A percentile compares a stretch with the other conserved stretches of the same genome.
phyloP scores from a whole-genome alignment of 2,888 invertebrate genomes.

The Strigamia crassipes region DNA sequence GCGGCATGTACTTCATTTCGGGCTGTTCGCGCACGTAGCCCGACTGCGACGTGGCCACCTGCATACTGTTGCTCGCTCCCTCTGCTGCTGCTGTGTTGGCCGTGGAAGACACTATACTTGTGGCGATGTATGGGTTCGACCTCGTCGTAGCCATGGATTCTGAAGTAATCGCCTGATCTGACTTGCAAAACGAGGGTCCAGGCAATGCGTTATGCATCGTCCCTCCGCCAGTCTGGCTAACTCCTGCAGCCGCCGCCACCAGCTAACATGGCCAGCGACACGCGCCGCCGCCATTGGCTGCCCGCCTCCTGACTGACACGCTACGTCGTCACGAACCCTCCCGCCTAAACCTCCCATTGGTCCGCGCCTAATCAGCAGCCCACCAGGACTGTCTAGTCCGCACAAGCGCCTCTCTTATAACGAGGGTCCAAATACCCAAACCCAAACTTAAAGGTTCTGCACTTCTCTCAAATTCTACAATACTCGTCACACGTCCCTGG shows the following conservation, averaged over 20 bases:
- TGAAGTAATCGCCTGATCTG: constrained; percentile 53
- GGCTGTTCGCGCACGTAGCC: constrained; percentile 63
- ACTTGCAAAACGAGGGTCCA: constrained; percentile 55
- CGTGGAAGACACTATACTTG: constrained; percentile 75
- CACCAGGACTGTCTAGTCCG: constrained; percentile 24
- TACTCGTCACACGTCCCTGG: too few species aligned
- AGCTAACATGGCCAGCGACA: constrained; percentile 31
- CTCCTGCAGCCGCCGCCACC: constrained; percentile 26
- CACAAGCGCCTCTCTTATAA: neutral
- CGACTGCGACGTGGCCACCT: constrained; percentile 56
- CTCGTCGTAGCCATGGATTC: constrained; percentile 87
- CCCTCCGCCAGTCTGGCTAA: constrained; percentile 52
- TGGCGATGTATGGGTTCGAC: constrained; percentile 73
- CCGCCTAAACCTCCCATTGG: constrained; percentile 7
- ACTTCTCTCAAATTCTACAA: too few species aligned
- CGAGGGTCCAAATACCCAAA: neutral
- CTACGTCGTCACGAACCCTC: neutral
- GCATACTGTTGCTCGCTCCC: constrained; percentile 57
- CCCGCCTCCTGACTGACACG: constrained; percentile 18
- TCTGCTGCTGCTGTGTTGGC: constrained; percentile 63
- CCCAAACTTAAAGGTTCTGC: too few species aligned
- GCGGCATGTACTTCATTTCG: constrained; percentile 91
- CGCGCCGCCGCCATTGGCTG: constrained; percentile 25
- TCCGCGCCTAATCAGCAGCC: constrained; percentile 28
- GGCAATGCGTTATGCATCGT: constrained; percentile 67